Conservation (phyloP, 2,797 vertebrate genomes). For the Tenualosa ilisha region DNA sequence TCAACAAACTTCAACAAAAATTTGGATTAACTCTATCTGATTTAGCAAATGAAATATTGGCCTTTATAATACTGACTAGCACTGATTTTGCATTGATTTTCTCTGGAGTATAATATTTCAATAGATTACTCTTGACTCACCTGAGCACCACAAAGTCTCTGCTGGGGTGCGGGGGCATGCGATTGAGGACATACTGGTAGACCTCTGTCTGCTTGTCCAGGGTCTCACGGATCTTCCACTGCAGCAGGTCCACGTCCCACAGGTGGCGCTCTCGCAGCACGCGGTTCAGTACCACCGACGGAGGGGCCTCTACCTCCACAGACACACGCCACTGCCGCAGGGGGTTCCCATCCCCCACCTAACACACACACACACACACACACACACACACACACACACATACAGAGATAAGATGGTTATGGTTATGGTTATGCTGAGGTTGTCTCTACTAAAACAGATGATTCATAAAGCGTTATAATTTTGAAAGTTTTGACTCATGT, state of each 20-base stretch:
- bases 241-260: conserved; percentile 95
- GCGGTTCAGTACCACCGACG: conserved; percentile 90
- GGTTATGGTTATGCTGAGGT: not conserved
- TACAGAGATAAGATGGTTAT: not conserved
- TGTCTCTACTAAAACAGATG: not conserved
- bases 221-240: conserved; percentile 91
- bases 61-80: not conserved
- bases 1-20: not conserved
- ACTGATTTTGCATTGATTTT: not conserved
- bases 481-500: not conserved
- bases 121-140: conserved; percentile 64
- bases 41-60: not conserved
- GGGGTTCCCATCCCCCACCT: conserved; percentile 94
- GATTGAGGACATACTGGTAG: conserved; percentile 91
- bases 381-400: not conserved
- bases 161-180: conserved; percentile 94
- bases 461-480: not conserved
- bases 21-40: no score
- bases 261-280: conserved; percentile 94
- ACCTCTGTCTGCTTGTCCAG: conserved; percentile 93
- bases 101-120: no score
- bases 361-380: not conserved
- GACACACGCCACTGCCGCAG: conserved; percentile 90
- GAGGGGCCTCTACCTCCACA: conserved; percentile 93
- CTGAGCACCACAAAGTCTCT: conserved; percentile 93